These are phyloP conservation scores for Tyria jacobaeae DNA, from an alignment of 2,888 invertebrate species.

Conservation along the genomic window DNA sequence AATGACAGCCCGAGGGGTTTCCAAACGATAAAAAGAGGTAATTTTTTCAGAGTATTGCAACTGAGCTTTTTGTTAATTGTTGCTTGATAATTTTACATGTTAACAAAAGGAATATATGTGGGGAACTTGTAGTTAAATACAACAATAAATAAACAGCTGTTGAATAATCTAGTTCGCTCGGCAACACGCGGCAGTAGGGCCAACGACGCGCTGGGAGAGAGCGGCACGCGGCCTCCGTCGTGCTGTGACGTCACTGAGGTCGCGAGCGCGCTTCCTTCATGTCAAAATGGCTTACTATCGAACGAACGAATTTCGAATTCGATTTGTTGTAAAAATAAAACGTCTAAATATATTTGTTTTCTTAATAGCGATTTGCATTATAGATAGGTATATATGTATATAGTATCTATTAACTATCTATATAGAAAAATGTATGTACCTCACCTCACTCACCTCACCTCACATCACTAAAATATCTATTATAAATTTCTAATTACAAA, in stretches of 20 bases:
- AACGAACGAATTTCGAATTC: constrained; percentile 35
- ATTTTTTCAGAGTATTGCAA: background rate
- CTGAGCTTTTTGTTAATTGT: background rate
- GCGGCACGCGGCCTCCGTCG: constrained; percentile 63
- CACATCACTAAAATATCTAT: too few species aligned
- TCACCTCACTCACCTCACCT: too few species aligned
- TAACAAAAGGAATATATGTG: constrained; percentile 55
- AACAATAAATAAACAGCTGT: constrained; percentile 59
- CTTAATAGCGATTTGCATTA: too few species aligned
- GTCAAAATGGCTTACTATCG: constrained; percentile 55
- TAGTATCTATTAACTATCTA: background rate
- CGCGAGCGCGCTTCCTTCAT: constrained; percentile 70
- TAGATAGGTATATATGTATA: background rate
- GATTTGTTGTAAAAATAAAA: constrained; percentile 12
- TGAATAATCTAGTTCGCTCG: constrained; percentile 53
- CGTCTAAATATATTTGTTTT: background rate
- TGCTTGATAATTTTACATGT: constrained; percentile 32
- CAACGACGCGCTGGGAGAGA: constrained; percentile 60
- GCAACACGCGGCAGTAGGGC: constrained; percentile 41
- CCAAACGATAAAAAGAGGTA: too few species aligned
- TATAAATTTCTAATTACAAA: too few species aligned
- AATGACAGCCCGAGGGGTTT: too few species aligned
- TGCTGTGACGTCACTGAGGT: constrained; percentile 74
- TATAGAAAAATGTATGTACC: background rate
- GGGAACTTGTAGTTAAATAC: constrained; percentile 50